phyloP scores from a whole-genome alignment of 2,888 invertebrate genomes.

The Mimumesa dahlbomi region DNA sequence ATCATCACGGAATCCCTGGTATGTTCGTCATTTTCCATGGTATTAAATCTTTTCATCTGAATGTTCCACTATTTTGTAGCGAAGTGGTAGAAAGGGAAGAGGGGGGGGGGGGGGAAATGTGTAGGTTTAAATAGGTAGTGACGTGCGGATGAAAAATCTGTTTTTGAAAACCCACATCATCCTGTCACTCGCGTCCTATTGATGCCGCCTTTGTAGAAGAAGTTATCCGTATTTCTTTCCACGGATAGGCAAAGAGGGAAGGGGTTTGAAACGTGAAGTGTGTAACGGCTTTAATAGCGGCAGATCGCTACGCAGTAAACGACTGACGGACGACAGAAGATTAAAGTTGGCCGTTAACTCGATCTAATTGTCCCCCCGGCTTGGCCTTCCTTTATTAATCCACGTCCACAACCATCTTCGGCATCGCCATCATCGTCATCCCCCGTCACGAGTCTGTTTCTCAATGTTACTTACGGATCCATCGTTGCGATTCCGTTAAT shows the following conservation, averaged over 20 bases:
- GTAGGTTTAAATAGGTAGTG: slow-evolving; percentile 37
- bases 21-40: no score
- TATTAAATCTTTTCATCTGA: slow-evolving; percentile 3
- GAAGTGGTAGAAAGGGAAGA: no score
- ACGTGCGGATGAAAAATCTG: slow-evolving; percentile 54
- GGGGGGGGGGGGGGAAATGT: slow-evolving; percentile 12
- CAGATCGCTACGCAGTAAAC: slow-evolving; percentile 79
- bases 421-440: slow-evolving; percentile 58
- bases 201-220: slow-evolving; percentile 23
- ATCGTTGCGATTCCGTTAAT: slow-evolving; percentile 37
- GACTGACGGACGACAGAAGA: slow-evolving; percentile 79
- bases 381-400: slow-evolving; percentile 78
- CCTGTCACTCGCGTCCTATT: slow-evolving; percentile 34
- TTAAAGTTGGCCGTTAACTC: slow-evolving; percentile 80
- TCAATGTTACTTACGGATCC: slow-evolving; percentile 38
- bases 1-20: no score
- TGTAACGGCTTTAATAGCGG: slow-evolving; percentile 78
- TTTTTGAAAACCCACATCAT: slow-evolving; percentile 65
- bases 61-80: slow-evolving; percentile 4
- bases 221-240: slow-evolving; percentile 53
- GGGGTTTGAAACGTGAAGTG: slow-evolving; percentile 69
- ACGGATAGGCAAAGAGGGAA: slow-evolving; percentile 59
- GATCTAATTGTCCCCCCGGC: slow-evolving; percentile 79
- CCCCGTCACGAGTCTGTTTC: slow-evolving; percentile 49
- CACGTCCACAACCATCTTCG: slow-evolving; percentile 68